A percentile compares a stretch with the other conserved stretches of the same genome.
These are phyloP conservation scores for Heterocephalus glaber DNA, from an alignment of 2,113 vertebrate genomes.

Conservation along the genomic window DNA sequence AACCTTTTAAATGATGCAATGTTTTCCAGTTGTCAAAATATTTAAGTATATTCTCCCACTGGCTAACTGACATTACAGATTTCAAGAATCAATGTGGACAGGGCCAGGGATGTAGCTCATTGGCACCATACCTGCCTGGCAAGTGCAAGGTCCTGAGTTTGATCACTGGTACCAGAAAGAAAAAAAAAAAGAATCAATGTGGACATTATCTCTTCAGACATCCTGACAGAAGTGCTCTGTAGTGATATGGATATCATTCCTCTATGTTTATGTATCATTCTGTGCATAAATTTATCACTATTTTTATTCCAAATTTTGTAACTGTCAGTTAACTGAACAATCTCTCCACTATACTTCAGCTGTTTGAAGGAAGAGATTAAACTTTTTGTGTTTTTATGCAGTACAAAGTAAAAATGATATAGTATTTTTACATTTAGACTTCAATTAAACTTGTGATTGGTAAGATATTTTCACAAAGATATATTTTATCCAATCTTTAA, in stretches of 20 bases:
- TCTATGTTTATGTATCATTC: background rate
- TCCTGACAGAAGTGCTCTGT: background rate
- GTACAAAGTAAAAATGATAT: background rate
- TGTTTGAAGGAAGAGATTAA: background rate
- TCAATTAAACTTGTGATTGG: constrained; percentile 9
- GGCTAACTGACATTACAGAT: background rate
- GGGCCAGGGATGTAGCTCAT: too few species aligned
- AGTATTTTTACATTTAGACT: background rate
- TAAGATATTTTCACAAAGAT: background rate
- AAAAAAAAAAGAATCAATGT: too few species aligned
- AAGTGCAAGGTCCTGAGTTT: too few species aligned
- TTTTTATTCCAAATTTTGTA: background rate
- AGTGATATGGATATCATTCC: background rate
- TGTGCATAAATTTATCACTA: background rate
- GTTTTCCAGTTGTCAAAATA: background rate
- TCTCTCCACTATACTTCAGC: background rate
- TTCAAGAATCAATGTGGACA: background rate
- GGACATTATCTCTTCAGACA: background rate
- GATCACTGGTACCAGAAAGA: too few species aligned
- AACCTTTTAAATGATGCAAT: background rate
- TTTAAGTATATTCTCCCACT: background rate
- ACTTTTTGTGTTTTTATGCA: background rate
- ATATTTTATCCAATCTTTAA: background rate
- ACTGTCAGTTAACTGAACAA: background rate
- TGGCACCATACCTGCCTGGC: too few species aligned